Conservation (phyloP, 2,888 invertebrate genomes). For the Eubasilissa splendida region DNA sequence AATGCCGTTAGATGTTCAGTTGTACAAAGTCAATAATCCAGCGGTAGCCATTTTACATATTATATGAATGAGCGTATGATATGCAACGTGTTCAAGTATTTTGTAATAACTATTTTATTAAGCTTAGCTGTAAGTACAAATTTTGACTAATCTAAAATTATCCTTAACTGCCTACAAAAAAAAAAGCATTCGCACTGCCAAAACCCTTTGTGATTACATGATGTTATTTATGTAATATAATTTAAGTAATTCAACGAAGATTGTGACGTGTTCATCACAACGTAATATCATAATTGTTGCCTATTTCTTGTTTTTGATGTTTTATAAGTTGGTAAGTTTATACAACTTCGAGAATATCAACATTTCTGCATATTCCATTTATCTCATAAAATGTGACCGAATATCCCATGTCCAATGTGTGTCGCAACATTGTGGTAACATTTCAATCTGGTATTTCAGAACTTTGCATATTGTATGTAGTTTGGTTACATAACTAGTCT, state of each 20-base stretch:
- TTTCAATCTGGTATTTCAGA: no score
- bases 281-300: conserved; percentile 22
- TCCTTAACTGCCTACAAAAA: conserved; percentile 31
- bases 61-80: conserved; percentile 21
- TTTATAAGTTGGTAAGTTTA: conserved; percentile 19
- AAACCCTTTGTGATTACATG: conserved; percentile 36
- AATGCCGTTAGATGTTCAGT: no score
- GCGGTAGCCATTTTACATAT: conserved; percentile 5
- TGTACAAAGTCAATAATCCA: background rate
- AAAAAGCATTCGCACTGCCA: conserved; percentile 44
- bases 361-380: conserved; percentile 14
- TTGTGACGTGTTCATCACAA: conserved; percentile 24
- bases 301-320: conserved; percentile 18
- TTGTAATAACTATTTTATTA: conserved; percentile 34
- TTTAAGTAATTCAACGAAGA: conserved; percentile 9
- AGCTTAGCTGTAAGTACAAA: conserved; percentile 50
- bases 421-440: no score
- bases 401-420: background rate
- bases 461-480: no score
- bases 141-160: conserved; percentile 38
- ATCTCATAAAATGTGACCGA: background rate
- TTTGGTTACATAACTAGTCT: no score
- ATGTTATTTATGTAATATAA: conserved; percentile 14
- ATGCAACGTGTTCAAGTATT: conserved; percentile 46
- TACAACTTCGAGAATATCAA: background rate